Conservation (phyloP, 1,140 invertebrate species). For the Medauroidea extradentata region DNA sequence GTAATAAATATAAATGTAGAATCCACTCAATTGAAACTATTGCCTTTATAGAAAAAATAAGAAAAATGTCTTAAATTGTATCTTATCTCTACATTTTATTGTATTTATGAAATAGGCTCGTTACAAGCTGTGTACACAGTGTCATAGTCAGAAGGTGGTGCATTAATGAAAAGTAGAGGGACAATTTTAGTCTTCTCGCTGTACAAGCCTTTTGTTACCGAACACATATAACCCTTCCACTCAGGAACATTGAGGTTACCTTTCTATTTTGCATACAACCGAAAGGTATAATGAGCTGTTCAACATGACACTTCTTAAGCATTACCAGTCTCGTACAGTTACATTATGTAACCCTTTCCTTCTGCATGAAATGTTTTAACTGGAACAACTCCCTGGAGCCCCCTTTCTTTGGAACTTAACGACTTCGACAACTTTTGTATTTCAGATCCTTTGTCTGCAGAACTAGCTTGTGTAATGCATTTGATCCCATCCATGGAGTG, state of each 20-base stretch:
- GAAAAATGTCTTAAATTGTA: no score
- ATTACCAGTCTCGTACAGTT: background rate
- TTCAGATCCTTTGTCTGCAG: background rate
- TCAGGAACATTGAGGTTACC: background rate
- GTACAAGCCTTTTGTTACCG: slow-evolving; percentile 6
- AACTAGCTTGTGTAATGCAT: slow-evolving; percentile 17
- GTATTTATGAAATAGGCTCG: no score
- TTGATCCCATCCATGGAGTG: slow-evolving; percentile 31
- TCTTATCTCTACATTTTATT: no score
- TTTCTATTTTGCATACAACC: background rate
- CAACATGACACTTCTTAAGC: background rate
- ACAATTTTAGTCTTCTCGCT: slow-evolving; percentile 16
- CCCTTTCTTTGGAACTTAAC: background rate
- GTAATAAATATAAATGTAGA: no score
- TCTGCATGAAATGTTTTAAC: background rate
- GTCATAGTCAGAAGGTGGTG: slow-evolving; percentile 24
- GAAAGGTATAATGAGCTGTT: background rate
- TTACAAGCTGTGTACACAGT: slow-evolving; percentile 25
- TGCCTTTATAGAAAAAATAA: no score
- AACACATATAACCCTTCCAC: slow-evolving; percentile 27
- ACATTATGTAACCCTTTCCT: background rate
- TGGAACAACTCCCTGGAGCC: background rate
- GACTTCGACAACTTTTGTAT: background rate
- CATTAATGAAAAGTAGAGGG: slow-evolving; percentile 26
- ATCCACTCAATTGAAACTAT: no score